Evolutionary conservation across 2,797 vertebrate genomes (phyloP), one percentile per base, ranked within the genome.

Genomic region (Brachymystax lenok): DNA sequence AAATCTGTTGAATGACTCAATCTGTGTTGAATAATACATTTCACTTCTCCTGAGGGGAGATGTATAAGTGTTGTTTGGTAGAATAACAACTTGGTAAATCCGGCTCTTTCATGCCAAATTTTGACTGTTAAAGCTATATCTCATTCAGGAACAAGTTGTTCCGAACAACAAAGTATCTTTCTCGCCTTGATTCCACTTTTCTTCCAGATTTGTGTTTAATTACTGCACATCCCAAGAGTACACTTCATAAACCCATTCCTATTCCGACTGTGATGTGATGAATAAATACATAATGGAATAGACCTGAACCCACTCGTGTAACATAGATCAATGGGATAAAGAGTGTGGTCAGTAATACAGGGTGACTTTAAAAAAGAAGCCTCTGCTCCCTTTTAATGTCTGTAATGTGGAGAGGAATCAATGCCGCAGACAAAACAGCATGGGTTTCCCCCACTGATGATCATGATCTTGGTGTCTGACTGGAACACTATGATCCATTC

Each of bases 381-480:
- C 68, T 73, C 74, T 69, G 88, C 70, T 82, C 84, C 82, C 81
- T 78, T 84, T 82, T 78, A 85, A 90, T 86, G 83, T 82, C 71
- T 30, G 73, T 83, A 79, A 73, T 86, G 84, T 80, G 73, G 84
- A 83, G 86, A 74, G 74, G 78, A 85, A 91, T 92, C 89, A 84
- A 91, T 91, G 80, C 78, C 82, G 75, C 85, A 84, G 84, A 89
- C 89, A 89, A 88, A 89, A 89, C 77, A 82, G 74, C 80, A 91
- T 90, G 54, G 87, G 91, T 89, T 87, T 83, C 73, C 78, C 78
- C 78, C 78, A 59, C 73, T 85, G 86, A 89, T 90, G 83, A 82
- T 83, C 82, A 80, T 79, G 80, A 88, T 77, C 80, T 77, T 76
- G 40, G 40, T 12, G 0, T 46, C 10, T 56, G 67, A 83, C 79